Base-by-base conservation (phyloP, 2,888 invertebrate species). In the Drosophila rubida region DNA sequence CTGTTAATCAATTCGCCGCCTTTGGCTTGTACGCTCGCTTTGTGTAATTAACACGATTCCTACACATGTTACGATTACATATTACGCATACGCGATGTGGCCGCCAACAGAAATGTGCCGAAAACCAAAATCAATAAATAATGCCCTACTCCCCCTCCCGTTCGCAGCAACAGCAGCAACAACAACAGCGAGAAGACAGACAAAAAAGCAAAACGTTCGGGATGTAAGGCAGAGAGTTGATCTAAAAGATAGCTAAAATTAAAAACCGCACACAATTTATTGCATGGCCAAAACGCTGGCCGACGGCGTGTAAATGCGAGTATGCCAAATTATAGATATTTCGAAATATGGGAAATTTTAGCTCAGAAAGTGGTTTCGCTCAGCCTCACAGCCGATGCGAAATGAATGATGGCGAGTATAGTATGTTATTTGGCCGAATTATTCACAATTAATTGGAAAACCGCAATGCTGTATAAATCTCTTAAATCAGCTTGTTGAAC, bases 91-190 rank as follows among this genome's bases (percentile, higher is more conserved):
- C 39, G 53, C 55, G 46, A 49, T 53, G 42, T 58, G 75, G 49
- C 58, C 63, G 41, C 46, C 42, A 35, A 37, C 35, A 54, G 62
- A 54, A 71, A 81, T 75, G 49, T 69, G 78, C 71, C 67, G 69
- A 85, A 75, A 74, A 70, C 45, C 61, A 69, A 82, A 85, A 78
- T 85, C 86, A 80, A 88, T 87, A 88, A 84, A 82, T 78, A 70
- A 67, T 41, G 62, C 46, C 3, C 46, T 4, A 11, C n/a, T 22
- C 35, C 8, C 22, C 27, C 14, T 16, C 16, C 27, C 2, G 14
- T 37, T 3, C 19, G 19, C 11, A n/a, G n/a, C n/a, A n/a, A n/a
- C n/a, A 4, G 5, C 11, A 4, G 4, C 11, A 30, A 30, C 11
- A 4, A 30, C 11, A 30, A 30, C n/a, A 30, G 11, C 11, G 11